Evolutionary conservation across 92 coral and sea anemone species (phyloP), one percentile per base, ranked within the genome.

Genomic region (Hydrozoanthus gracilis): DNA sequence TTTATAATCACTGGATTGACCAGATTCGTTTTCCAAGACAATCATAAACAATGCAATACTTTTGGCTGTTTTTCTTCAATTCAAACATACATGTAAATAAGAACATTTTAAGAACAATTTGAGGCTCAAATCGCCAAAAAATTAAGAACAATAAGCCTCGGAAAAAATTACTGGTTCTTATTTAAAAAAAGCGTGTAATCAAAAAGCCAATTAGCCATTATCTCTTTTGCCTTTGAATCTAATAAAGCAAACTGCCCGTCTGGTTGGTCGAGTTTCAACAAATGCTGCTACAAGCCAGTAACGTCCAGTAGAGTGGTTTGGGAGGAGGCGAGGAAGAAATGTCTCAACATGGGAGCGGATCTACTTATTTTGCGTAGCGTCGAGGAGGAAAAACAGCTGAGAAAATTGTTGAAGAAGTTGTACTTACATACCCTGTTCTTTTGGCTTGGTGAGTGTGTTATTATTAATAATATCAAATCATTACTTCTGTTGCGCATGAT

Each of bases 371-470:
- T 96, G 18, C 89, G 92, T 62, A 89, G 86, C 47, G 71, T 73
- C 44, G 82, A 87, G 5, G 99, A 96, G 83, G 96, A 94, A 73
- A 69, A 79, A 44, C 78, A 86, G 68, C 54, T 96, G 74, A 83
- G 99, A 77, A 82, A 76, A 35, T 83, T 70, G 71, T 85, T 93
- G 70, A 79, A 85, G 65, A 84, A 91, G 46, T 78, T 65, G 1
- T 75, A 88, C 20, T 54, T 87, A 12, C 88, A 91, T 27, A 86
- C 91, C 8, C 16, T 88, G 27, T 96, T 86, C 85, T 96, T 90
- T 70, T 96, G 99, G 99, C 95, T 95, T 17, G 98, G 99, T 96
- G 82, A 15, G 95, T 78, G 39, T 44, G 15, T 3, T 12, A 46
- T 8, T 5, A 3, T 20, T 16, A 35, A 3, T 20, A 11, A 7